These are phyloP conservation scores for Ciconia nigra DNA, from an alignment of 2,797 vertebrate genomes.

Conservation along the genomic window DNA sequence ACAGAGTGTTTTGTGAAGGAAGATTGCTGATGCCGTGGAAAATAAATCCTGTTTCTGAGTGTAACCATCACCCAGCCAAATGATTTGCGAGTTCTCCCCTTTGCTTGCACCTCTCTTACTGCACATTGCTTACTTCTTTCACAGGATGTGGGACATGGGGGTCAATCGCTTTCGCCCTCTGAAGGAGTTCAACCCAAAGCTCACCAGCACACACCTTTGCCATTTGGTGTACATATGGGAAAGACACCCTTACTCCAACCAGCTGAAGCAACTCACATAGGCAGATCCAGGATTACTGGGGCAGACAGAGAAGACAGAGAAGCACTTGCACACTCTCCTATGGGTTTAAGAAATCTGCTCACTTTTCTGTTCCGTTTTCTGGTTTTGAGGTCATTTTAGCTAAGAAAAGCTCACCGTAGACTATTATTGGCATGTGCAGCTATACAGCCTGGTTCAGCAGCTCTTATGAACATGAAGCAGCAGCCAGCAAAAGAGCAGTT, in stretches of 20 bases:
- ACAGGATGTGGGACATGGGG: rapidly evolving
- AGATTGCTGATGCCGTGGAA: not conserved
- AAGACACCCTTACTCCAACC: not conserved
- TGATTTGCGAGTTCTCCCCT: not conserved
- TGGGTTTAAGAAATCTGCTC: not conserved
- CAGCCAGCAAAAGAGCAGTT: not conserved
- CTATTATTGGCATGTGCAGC: not conserved
- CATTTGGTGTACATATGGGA: not conserved
- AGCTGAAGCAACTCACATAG: not conserved
- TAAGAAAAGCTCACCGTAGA: rapidly evolving
- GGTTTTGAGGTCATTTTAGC: not conserved
- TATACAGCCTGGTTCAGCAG: not conserved
- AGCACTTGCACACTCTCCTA: not conserved
- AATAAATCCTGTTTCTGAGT: not conserved
- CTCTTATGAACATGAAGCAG: not conserved
- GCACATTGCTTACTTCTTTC: not conserved
- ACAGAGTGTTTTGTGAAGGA: not conserved
- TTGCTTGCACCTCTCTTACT: not conserved
- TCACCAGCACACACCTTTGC: not conserved
- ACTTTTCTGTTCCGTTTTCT: not conserved
- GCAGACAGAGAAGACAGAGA: not conserved
- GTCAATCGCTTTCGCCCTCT: rapidly evolving
- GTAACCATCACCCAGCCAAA: not conserved
- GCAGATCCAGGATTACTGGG: not conserved
- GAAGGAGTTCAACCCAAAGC: not conserved